phyloP scores from a whole-genome alignment of 2,113 vertebrate genomes.

The Plectropomus leopardus region DNA sequence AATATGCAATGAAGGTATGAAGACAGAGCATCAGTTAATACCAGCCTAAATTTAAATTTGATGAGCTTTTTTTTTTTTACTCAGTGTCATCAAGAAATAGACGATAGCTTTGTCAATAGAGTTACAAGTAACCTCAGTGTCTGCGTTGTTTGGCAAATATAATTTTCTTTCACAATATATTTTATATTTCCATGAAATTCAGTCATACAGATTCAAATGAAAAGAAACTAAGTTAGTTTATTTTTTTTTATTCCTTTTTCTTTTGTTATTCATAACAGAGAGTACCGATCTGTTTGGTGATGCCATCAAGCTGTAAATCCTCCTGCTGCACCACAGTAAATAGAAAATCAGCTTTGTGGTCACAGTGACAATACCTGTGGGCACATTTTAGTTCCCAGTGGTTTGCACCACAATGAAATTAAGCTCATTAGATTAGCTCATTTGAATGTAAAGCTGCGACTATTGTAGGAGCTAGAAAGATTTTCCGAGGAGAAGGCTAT shows the following conservation, averaged over 20 bases:
- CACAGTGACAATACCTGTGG: conserved; percentile 45
- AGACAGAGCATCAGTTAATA: too few species aligned
- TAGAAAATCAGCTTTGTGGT: conserved; percentile 55
- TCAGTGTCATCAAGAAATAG: not conserved
- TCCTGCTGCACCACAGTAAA: conserved; percentile 20
- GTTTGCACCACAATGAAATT: conserved; percentile 46
- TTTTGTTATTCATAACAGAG: conserved; percentile 19
- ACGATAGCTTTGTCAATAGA: not conserved
- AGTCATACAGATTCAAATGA: not conserved
- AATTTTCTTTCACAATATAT: not conserved
- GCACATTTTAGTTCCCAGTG: conserved; percentile 42
- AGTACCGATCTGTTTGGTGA: conserved; percentile 17
- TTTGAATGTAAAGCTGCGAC: conserved; percentile 58
- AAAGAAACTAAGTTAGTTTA: not conserved
- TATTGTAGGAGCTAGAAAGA: conserved; percentile 1
- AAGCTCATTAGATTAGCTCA: conserved; percentile 53
- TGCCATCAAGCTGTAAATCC: conserved; percentile 43
- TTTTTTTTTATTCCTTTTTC: not conserved
- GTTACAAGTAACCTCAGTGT: not conserved
- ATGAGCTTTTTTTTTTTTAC: too few species aligned
- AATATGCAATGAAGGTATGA: not conserved
- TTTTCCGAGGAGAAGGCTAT: conserved; percentile 25
- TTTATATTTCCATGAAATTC: not conserved
- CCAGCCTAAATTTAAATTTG: too few species aligned
- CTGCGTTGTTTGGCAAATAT: not conserved